Conservation (phyloP, 2,888 invertebrate genomes). For the Dryomyza anilis region DNA sequence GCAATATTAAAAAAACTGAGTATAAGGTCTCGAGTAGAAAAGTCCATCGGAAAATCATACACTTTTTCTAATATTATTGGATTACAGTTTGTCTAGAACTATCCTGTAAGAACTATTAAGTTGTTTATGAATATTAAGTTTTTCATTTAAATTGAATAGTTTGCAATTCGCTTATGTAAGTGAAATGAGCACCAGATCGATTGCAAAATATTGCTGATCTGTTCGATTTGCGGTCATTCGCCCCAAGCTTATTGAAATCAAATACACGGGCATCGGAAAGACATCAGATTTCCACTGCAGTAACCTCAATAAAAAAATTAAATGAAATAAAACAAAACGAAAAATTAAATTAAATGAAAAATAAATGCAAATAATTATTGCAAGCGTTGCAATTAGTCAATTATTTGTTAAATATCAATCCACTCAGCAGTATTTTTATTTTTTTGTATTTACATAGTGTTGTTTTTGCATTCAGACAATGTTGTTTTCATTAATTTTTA, state of each 20-base stretch:
- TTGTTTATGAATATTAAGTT: too few species aligned
- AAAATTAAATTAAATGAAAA: too few species aligned
- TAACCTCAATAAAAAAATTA: constrained; percentile 11
- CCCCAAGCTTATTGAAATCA: constrained; percentile 3
- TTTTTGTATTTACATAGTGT: background rate
- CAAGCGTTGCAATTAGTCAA: background rate
- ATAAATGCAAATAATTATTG: constrained; percentile 10
- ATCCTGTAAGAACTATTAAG: too few species aligned
- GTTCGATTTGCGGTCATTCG: constrained; percentile 7
- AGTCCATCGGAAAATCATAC: too few species aligned
- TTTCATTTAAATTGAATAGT: too few species aligned
- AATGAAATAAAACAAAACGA: background rate
- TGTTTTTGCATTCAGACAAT: background rate
- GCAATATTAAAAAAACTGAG: too few species aligned
- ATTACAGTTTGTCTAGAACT: too few species aligned
- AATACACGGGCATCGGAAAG: background rate
- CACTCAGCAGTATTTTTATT: constrained; percentile 14
- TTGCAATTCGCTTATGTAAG: too few species aligned
- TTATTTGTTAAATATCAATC: background rate
- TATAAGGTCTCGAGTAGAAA: too few species aligned
- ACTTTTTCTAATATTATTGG: too few species aligned
- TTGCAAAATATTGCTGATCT: constrained; percentile 13
- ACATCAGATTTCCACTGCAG: constrained; percentile 8
- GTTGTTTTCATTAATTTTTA: background rate
- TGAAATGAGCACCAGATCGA: too few species aligned